These are phyloP conservation scores for Acholoe squamosa DNA, from an alignment of 2,888 invertebrate species.

Conservation along the genomic window DNA sequence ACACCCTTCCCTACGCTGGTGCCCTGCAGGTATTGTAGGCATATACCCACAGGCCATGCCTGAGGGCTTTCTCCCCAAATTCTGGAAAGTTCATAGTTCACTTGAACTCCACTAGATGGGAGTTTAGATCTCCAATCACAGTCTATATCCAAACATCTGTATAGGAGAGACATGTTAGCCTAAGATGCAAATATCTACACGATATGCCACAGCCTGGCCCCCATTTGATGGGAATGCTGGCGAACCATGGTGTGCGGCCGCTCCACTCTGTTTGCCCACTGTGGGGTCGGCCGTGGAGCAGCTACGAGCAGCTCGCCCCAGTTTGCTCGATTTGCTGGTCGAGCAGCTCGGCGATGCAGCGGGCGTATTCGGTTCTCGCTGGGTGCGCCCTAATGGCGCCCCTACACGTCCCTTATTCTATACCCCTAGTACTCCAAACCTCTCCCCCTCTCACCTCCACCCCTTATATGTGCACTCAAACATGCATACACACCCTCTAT, in stretches of 20 bases:
- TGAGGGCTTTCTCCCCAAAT: too few relatives aligned
- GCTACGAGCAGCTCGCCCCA: not conserved
- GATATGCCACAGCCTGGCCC: not conserved
- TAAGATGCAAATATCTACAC: slow-evolving; percentile 12
- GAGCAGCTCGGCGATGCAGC: slow-evolving; percentile 12
- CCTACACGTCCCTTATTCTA: not conserved
- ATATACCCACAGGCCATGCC: too few relatives aligned
- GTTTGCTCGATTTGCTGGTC: slow-evolving; percentile 29
- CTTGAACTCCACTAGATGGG: too few relatives aligned
- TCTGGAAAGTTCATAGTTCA: too few relatives aligned
- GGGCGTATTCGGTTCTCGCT: slow-evolving; percentile 28
- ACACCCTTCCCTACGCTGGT: not conserved
- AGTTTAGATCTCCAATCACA: too few relatives aligned
- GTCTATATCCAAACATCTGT: not conserved
- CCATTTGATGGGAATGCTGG: not conserved
- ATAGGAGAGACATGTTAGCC: not conserved
- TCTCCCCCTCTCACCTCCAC: not conserved
- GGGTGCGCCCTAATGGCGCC: slow-evolving; percentile 1
- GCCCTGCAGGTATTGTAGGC: too few relatives aligned
- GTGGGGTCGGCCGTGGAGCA: not conserved
- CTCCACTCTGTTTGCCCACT: not conserved
- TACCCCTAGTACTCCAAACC: not conserved
- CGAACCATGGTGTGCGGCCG: not conserved
- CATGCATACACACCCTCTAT: too few relatives aligned
- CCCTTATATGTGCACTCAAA: too few relatives aligned